Percentiles rank a stretch among this genome's conserved stretches.
phyloP scores from a whole-genome alignment of 2,888 invertebrate genomes.

The Pycnomerus fuliginosus region DNA sequence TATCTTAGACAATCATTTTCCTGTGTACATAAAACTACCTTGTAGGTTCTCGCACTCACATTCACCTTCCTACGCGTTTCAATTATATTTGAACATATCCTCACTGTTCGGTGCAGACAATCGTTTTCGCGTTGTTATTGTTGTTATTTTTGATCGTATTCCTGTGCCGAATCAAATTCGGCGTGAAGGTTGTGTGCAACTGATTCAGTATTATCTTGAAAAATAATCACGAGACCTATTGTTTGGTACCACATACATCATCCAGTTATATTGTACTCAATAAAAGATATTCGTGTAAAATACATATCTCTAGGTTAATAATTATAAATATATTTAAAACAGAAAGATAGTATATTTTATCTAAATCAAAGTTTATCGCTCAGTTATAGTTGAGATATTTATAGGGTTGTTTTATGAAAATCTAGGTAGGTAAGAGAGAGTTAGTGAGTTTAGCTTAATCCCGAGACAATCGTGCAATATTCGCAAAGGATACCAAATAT shows the following conservation, averaged over 20 bases:
- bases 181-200: conserved; percentile 33
- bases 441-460: conserved; percentile 10
- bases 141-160: conserved; percentile 10
- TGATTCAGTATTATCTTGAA: conserved; percentile 24
- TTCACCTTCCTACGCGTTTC: conserved; percentile 46
- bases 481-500: conserved; percentile 41
- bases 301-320: conserved; percentile 42
- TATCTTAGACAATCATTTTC: conserved; percentile 25
- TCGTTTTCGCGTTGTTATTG: conserved; percentile 23
- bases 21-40: conserved; percentile 22
- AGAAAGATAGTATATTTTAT: conserved; percentile 39
- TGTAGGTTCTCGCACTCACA: conserved; percentile 16
- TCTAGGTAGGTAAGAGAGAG: conserved; percentile 8
- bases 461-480: conserved; percentile 50
- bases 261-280: conserved; percentile 18
- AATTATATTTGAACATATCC: conserved; percentile 42
- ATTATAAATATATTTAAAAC: conserved; percentile 27
- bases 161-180: conserved; percentile 9
- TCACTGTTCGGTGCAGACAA: conserved; percentile 29
- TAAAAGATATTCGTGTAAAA: conserved; percentile 35
- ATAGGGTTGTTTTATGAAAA: too few species aligned
- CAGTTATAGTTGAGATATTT: conserved; percentile 36
- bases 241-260: conserved; percentile 6
- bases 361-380: conserved; percentile 36
- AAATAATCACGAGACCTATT: conserved; percentile 20